Conservation (phyloP, 2,888 invertebrate species). For the Papilio gigon region DNA sequence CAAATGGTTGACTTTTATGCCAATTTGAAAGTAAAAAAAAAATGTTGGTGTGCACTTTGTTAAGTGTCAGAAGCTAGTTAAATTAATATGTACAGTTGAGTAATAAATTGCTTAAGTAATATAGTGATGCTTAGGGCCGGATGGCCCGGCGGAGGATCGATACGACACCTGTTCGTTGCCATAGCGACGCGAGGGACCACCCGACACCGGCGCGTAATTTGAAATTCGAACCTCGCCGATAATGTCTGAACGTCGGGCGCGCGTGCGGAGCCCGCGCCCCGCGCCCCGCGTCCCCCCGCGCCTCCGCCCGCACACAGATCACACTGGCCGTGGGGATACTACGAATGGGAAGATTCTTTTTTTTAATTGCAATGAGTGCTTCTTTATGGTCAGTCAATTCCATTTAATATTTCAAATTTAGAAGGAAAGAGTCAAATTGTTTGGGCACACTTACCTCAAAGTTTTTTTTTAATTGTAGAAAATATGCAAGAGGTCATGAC, state of each 20-base stretch:
- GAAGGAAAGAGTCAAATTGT: too few species aligned
- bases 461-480: not conserved
- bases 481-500: too few species aligned
- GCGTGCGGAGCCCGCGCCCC: slow-evolving; percentile 59
- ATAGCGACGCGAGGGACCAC: slow-evolving; percentile 76
- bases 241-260: slow-evolving; percentile 71
- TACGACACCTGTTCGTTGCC: slow-evolving; percentile 79
- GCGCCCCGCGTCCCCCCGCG: not conserved
- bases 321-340: not conserved
- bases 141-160: slow-evolving; percentile 66
- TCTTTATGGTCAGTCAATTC: not conserved
- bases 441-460: too few species aligned
- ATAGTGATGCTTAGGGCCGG: slow-evolving; percentile 41
- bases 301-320: not conserved
- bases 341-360: slow-evolving; percentile 3
- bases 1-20: not conserved
- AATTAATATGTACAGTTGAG: slow-evolving; percentile 17
- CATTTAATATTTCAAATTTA: too few species aligned
- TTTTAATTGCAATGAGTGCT: not conserved
- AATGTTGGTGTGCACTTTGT: not conserved
- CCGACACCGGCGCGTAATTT: slow-evolving; percentile 81
- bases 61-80: not conserved
- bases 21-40: not conserved
- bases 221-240: slow-evolving; percentile 79
- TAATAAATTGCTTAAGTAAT: slow-evolving; percentile 23